Evolutionary conservation across 2,888 invertebrate genomes (phyloP).

Genomic region (Lasioglossum malachurum): DNA sequence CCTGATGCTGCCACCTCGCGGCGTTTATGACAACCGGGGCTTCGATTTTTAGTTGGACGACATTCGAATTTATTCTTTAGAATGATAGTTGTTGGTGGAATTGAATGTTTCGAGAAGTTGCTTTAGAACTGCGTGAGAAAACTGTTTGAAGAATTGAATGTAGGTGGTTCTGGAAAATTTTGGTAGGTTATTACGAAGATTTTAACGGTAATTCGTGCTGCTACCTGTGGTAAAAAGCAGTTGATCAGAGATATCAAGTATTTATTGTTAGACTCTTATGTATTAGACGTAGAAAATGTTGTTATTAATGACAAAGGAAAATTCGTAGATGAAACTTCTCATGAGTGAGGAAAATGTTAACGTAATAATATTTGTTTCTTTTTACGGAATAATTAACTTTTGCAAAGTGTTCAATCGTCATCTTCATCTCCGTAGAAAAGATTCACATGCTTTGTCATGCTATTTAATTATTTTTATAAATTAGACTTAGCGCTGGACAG

Average conservation of each 20-base stretch:
- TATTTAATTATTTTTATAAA: not conserved
- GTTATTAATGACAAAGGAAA: not conserved
- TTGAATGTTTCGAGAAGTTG: not conserved
- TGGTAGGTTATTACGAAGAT: not conserved
- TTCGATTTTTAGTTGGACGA: not conserved
- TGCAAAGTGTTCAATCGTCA: not conserved
- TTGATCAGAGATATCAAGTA: not conserved
- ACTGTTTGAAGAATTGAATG: not conserved
- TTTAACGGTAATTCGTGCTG: constrained; percentile 16
- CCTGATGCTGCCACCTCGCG: constrained; percentile 82
- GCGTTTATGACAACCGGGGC: not conserved
- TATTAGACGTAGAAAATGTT: not conserved
- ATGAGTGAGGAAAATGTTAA: not conserved
- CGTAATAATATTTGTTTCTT: not conserved
- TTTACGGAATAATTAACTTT: not conserved
- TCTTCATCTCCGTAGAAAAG: not conserved
- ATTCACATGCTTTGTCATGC: not conserved
- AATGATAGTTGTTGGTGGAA: not conserved
- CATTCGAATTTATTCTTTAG: not conserved
- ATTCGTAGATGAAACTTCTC: not conserved
- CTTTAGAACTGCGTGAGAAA: constrained; percentile 21
- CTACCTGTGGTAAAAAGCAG: not conserved
- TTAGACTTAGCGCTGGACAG: not conserved
- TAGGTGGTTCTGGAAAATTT: too few species aligned
- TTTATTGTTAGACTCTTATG: not conserved